These are phyloP conservation scores for Gortyna flavago DNA, from an alignment of 2,888 invertebrate species.

Conservation along the genomic window DNA sequence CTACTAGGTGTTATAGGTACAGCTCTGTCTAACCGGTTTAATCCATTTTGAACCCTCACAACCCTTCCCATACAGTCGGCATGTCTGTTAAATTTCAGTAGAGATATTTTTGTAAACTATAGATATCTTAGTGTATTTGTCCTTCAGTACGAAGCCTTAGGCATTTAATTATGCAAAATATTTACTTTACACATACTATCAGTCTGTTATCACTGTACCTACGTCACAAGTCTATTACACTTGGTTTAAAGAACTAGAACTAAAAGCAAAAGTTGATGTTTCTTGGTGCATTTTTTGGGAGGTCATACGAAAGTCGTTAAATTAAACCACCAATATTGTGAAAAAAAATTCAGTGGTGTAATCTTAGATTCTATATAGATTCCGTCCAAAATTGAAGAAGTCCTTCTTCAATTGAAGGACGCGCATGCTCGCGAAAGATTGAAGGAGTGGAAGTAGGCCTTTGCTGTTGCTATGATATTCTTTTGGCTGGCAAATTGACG, in stretches of 20 bases:
- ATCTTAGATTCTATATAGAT: too few species aligned
- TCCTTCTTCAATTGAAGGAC: too few species aligned
- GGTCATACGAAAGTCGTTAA: too few species aligned
- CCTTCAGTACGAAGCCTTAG: background rate
- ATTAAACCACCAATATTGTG: too few species aligned
- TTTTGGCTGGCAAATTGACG: background rate
- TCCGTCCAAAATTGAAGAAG: too few species aligned
- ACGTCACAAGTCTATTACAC: conserved; percentile 18
- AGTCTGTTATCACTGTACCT: conserved; percentile 23
- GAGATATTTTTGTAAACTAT: background rate
- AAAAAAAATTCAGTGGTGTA: too few species aligned
- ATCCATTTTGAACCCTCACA: too few species aligned
- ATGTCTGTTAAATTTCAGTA: background rate
- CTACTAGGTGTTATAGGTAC: too few species aligned
- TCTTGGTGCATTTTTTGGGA: background rate
- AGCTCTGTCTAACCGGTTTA: background rate
- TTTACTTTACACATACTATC: conserved; percentile 20
- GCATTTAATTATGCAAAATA: conserved; percentile 21
- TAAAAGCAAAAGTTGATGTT: background rate
- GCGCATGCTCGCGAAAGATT: too few species aligned
- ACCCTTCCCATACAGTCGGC: background rate
- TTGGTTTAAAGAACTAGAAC: conserved; percentile 4
- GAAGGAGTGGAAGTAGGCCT: too few species aligned
- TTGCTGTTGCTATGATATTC: background rate
- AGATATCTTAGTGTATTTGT: background rate